phyloP scores from a whole-genome alignment of 1,140 invertebrate species.

The Hyles euphorbiae region DNA sequence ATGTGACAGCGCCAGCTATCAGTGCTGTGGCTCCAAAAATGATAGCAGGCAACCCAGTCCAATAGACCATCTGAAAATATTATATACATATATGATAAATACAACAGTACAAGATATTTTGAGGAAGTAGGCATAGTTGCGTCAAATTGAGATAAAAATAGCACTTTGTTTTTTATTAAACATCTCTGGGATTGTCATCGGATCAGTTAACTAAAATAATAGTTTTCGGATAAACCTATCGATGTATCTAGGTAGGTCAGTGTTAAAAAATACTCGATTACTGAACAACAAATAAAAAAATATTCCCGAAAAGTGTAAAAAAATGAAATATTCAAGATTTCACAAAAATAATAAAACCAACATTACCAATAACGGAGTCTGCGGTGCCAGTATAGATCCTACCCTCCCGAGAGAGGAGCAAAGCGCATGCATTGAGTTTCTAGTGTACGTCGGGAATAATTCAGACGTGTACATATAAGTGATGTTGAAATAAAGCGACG shows the following conservation, averaged over 20 bases:
- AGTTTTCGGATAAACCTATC: too few species aligned
- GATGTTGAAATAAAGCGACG: slow-evolving; percentile 76
- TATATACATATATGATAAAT: not conserved
- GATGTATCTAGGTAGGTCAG: too few species aligned
- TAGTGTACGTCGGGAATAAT: slow-evolving; percentile 81
- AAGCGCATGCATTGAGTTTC: slow-evolving; percentile 79
- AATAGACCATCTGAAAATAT: slow-evolving; percentile 43
- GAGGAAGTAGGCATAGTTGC: not conserved
- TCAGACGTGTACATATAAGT: slow-evolving; percentile 82
- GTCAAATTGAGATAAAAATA: too few species aligned
- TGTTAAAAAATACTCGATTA: too few species aligned
- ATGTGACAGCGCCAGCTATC: slow-evolving; percentile 42
- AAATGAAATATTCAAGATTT: not conserved
- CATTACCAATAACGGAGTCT: slow-evolving; percentile 75
- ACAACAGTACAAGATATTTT: not conserved
- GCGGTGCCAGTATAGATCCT: slow-evolving; percentile 79
- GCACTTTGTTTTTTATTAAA: not conserved
- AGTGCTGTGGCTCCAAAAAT: slow-evolving; percentile 39
- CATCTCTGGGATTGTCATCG: too few species aligned
- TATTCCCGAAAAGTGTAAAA: not conserved
- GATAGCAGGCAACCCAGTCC: slow-evolving; percentile 44
- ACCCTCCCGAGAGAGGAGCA: slow-evolving; percentile 82
- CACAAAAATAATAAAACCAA: slow-evolving; percentile 9
- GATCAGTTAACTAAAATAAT: too few species aligned
- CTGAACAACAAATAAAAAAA: slow-evolving; percentile 3